Conservation (phyloP, 2,888 invertebrate species). For the Drosophila seclusa region DNA sequence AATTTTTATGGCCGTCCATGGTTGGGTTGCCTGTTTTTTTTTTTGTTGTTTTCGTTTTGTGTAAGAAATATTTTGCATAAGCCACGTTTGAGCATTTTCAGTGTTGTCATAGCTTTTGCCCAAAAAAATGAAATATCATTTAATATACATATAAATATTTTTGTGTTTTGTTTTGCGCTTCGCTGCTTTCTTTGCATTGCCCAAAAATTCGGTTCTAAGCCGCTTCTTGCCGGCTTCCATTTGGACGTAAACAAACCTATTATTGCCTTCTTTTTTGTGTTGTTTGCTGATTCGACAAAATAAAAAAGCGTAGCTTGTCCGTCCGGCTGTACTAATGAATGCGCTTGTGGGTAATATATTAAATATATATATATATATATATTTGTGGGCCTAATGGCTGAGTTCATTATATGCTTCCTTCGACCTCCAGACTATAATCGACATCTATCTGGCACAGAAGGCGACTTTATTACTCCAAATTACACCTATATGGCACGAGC, state of each 20-base stretch:
- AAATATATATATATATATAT: not conserved
- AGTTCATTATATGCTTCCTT: conserved; percentile 49
- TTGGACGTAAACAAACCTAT: conserved; percentile 68
- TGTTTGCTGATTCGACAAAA: conserved; percentile 11
- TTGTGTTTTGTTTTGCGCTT: conserved; percentile 22
- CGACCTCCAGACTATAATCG: conserved; percentile 23
- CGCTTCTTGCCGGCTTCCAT: conserved; percentile 25
- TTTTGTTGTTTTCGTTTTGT: conserved; percentile 7
- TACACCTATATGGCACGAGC: not conserved
- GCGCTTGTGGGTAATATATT: conserved; percentile 43
- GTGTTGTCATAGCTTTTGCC: conserved; percentile 21
- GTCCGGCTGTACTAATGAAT: conserved; percentile 48
- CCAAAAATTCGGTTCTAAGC: conserved; percentile 35
- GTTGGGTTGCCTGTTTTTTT: conserved; percentile 10
- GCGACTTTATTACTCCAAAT: conserved; percentile 1
- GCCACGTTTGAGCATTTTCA: not conserved
- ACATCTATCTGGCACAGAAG: not conserved
- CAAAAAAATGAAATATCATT: conserved; percentile 13
- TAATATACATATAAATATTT: not conserved
- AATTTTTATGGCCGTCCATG: conserved; percentile 49
- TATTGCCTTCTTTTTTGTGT: conserved; percentile 42
- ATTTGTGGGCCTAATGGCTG: conserved; percentile 48
- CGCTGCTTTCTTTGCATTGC: conserved; percentile 40
- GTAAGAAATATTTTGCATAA: conserved; percentile 22
- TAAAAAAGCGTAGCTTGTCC: conserved; percentile 6